Base-by-base conservation (phyloP, 2,797 vertebrate species). In the Gambelia wislizenii region DNA sequence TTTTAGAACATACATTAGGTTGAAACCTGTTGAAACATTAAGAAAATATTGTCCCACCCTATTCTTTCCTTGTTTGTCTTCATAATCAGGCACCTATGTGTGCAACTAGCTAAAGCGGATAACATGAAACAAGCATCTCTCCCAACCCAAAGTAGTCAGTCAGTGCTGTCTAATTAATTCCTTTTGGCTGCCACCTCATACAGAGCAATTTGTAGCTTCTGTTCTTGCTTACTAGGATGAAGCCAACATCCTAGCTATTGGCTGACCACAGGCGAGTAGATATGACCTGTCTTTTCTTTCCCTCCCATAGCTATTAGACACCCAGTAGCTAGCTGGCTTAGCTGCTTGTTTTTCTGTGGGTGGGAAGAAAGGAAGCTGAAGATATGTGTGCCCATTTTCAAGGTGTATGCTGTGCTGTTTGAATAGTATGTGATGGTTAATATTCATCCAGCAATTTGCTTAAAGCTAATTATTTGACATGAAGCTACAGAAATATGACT, bases 391-490 rank as follows among this genome's bases (percentile, higher is more conserved):
- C n/a, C 33, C 49, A 22, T 56, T 80, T 80, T 39, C 52, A 3
- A 36, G n/a, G 36, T 22, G 25, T 30, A 64, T 64, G 25, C 9
- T 84, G 9, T 44, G 30, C 33, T 84, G 44, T 4, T 84, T 69
- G 2, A n/a, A 42, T 61, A 12, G 16, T 54, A 36, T 27, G 75
- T 76, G 77, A 10, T 49, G 20, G n/a, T 0, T 1, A 25, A 59
- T 72, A 81, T 56, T 54, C 27, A 79, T 79, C 25, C 49, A 87
- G 12, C 36, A 72, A 59, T 22, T 59, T 20, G 22, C 61, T 9
- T 30, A 67, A 33, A 67, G 64, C 27, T 33, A 0, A 5, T 3
- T 52, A 0, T 33, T 86, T 85, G 13, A 4, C 0, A 0, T 61
- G 77, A 27, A 39, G n/a, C 49, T 74, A 30, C 6, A 56, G n/a